Percentiles rank a stretch among this genome's conserved stretches.
These are phyloP conservation scores for Pterocles gutturalis DNA, from an alignment of 2,113 vertebrate genomes.

Conservation along the genomic window DNA sequence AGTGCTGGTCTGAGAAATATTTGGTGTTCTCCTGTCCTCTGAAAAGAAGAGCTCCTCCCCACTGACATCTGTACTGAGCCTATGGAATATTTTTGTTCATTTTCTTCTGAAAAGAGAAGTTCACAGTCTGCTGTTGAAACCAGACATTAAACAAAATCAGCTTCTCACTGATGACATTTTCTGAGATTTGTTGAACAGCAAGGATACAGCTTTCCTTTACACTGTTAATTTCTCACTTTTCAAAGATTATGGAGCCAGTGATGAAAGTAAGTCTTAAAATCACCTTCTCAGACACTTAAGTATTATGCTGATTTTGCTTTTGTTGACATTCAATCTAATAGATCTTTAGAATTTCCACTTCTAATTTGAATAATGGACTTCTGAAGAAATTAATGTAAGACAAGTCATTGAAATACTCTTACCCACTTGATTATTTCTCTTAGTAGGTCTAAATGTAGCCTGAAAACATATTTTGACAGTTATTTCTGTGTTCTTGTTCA, in stretches of 20 bases:
- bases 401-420: slow-evolving; percentile 56
- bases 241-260: neutral
- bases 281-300: neutral
- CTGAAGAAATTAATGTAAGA: neutral
- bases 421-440: slow-evolving; percentile 82
- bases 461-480: slow-evolving; percentile 84
- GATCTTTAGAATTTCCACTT: neutral
- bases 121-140: neutral
- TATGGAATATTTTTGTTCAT: neutral
- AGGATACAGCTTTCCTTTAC: neutral
- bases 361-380: neutral
- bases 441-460: slow-evolving; percentile 84
- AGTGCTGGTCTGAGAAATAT: neutral
- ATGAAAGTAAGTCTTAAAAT: neutral
- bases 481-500: slow-evolving; percentile 84
- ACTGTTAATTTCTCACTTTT: neutral
- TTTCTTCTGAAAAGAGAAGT: neutral
- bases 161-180: neutral
- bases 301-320: neutral
- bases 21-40: neutral
- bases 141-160: neutral
- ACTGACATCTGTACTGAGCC: neutral
- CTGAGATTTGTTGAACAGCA: neutral
- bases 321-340: neutral
- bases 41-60: neutral